phyloP scores from a whole-genome alignment of 2,113 vertebrate genomes.

The Clinocottus analis region DNA sequence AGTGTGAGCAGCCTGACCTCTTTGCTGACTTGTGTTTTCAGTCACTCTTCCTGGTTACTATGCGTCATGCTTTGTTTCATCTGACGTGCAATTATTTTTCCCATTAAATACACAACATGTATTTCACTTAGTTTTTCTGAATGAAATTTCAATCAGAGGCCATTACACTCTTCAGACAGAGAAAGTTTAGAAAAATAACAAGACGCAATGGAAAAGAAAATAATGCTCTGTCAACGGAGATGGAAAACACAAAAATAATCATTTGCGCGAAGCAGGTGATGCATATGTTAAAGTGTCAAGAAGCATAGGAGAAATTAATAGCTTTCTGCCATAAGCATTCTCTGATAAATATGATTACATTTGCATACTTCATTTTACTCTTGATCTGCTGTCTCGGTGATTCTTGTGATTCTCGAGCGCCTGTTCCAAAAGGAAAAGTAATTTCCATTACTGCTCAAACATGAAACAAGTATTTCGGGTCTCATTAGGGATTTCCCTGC shows the following conservation, averaged over 20 bases:
- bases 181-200: slow-evolving; percentile 87
- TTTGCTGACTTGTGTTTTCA: slow-evolving; percentile 84
- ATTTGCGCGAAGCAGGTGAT: slow-evolving; percentile 84
- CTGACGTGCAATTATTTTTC: slow-evolving; percentile 90
- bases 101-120: slow-evolving; percentile 88
- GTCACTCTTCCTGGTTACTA: slow-evolving; percentile 85
- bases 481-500: slow-evolving; percentile 70
- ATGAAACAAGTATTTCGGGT: slow-evolving; percentile 75
- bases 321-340: slow-evolving; percentile 85
- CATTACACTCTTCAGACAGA: slow-evolving; percentile 83
- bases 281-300: slow-evolving; percentile 86
- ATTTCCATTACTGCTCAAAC: slow-evolving; percentile 79
- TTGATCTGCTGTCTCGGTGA: slow-evolving; percentile 80
- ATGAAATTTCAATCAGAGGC: slow-evolving; percentile 88
- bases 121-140: slow-evolving; percentile 86
- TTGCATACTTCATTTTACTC: slow-evolving; percentile 86
- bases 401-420: slow-evolving; percentile 67
- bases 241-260: slow-evolving; percentile 84
- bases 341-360: slow-evolving; percentile 86
- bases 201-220: slow-evolving; percentile 84
- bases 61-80: slow-evolving; percentile 86
- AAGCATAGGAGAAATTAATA: slow-evolving; percentile 85
- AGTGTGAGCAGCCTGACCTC: slow-evolving; percentile 81
- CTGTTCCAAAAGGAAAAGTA: slow-evolving; percentile 68
- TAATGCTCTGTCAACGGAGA: slow-evolving; percentile 84